Percentiles rank a stretch among this genome's conserved stretches.
Conservation (phyloP, 2,113 vertebrate genomes). For the Galemys pyrenaicus region DNA sequence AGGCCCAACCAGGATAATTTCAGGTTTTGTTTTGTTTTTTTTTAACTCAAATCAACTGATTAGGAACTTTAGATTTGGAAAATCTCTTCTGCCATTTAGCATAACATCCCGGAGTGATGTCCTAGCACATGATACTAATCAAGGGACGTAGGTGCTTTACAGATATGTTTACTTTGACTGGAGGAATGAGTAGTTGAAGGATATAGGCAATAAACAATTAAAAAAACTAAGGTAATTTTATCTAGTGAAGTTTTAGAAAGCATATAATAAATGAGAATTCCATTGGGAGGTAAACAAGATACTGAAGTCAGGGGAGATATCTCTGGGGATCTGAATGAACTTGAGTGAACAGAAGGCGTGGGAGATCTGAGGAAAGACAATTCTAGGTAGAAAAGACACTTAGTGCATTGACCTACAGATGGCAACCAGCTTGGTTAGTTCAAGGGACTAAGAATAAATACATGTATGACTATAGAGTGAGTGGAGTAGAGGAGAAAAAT, state of each 20-base stretch:
- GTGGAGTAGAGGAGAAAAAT: too few species aligned
- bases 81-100: neutral
- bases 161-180: neutral
- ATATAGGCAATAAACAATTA: neutral
- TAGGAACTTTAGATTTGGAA: neutral
- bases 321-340: too few species aligned
- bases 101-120: neutral
- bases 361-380: too few species aligned
- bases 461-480: too few species aligned
- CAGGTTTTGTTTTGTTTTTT: neutral
- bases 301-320: too few species aligned
- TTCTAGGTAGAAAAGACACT: too few species aligned
- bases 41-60: neutral
- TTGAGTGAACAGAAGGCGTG: too few species aligned
- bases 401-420: too few species aligned
- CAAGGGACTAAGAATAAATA: too few species aligned
- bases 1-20: neutral
- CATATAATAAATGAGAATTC: neutral
- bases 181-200: neutral
- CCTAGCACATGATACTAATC: neutral
- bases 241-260: neutral
- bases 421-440: too few species aligned
- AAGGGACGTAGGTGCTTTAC: too few species aligned
- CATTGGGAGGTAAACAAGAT: neutral
- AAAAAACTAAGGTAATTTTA: neutral